Conservation (phyloP, 2,888 invertebrate genomes). For the Clistopyga incitator region DNA sequence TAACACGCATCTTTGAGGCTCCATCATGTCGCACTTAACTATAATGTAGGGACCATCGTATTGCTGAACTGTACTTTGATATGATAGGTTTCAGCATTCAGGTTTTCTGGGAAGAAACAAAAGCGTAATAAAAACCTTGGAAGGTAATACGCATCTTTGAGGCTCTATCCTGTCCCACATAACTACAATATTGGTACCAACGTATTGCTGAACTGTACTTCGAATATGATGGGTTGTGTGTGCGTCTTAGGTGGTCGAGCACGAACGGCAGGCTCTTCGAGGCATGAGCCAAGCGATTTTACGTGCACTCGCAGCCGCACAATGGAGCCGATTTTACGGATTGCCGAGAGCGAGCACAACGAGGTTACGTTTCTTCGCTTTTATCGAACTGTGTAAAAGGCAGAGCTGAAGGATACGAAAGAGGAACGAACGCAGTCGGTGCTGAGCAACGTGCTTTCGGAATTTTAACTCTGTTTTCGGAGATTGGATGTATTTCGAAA, state of each 20-base stretch:
- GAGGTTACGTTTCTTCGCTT: slow-evolving; percentile 41
- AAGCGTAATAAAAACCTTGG: neutral
- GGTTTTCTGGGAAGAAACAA: too few relatives aligned
- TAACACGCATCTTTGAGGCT: neutral
- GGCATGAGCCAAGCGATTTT: slow-evolving; percentile 62
- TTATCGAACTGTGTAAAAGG: slow-evolving; percentile 31
- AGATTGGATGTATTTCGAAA: neutral
- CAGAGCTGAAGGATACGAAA: slow-evolving; percentile 14
- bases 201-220: slow-evolving; percentile 7
- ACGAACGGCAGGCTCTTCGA: slow-evolving; percentile 55
- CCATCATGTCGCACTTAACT: neutral
- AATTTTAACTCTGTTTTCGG: neutral
- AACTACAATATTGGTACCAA: neutral
- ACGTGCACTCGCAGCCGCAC: slow-evolving; percentile 60
- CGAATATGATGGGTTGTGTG: slow-evolving; percentile 36
- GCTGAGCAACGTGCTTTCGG: neutral
- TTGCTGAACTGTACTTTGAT: too few relatives aligned
- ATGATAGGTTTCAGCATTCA: too few relatives aligned
- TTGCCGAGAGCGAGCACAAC: slow-evolving; percentile 66
- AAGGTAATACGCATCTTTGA: neutral
- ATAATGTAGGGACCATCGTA: neutral
- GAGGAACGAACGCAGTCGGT: slow-evolving; percentile 12
- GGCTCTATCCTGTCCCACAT: neutral
- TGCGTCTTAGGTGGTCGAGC: slow-evolving; percentile 48
- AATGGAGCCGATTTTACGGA: slow-evolving; percentile 68